Percentiles rank a stretch among this genome's conserved stretches.
These are phyloP conservation scores for Perizoma affinitatum DNA, from an alignment of 2,888 invertebrate species.

Conservation along the genomic window DNA sequence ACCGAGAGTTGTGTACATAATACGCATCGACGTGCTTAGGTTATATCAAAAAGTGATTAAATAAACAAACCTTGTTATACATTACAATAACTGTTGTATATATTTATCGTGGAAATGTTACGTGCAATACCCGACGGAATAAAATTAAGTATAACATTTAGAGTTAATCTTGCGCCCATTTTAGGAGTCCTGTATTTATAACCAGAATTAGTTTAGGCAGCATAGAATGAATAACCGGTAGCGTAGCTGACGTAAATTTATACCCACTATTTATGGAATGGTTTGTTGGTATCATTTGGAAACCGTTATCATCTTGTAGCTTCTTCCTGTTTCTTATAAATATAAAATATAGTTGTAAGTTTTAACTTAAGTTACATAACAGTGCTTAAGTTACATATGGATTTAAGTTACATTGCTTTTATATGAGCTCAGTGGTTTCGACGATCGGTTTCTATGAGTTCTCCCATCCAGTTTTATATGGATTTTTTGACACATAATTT, in stretches of 20 bases:
- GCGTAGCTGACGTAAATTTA: constrained; percentile 36
- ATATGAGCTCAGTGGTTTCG: constrained; percentile 51
- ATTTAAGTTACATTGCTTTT: too few species aligned
- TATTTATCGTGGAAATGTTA: constrained; percentile 61
- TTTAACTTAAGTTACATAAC: constrained; percentile 42
- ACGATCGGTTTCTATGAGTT: constrained; percentile 38
- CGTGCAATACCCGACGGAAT: constrained; percentile 67
- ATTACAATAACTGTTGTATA: constrained; percentile 60
- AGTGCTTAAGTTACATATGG: constrained; percentile 30
- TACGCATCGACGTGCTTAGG: constrained; percentile 39
- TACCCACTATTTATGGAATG: constrained; percentile 47
- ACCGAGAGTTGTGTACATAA: constrained; percentile 31
- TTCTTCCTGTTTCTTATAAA: constrained; percentile 68
- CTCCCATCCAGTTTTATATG: constrained; percentile 36
- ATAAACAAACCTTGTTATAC: constrained; percentile 39
- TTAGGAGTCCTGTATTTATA: constrained; percentile 50
- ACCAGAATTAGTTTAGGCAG: constrained; percentile 50
- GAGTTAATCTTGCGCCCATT: constrained; percentile 48
- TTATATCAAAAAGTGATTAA: constrained; percentile 41
- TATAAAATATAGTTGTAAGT: constrained; percentile 54
- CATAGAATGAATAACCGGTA: constrained; percentile 35
- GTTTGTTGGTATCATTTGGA: constrained; percentile 53
- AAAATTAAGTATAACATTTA: constrained; percentile 55
- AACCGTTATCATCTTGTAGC: constrained; percentile 59
- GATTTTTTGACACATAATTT: constrained; percentile 35